Evolutionary conservation across 1,140 invertebrate genomes (phyloP).

Genomic region (Babylonia areolata): DNA sequence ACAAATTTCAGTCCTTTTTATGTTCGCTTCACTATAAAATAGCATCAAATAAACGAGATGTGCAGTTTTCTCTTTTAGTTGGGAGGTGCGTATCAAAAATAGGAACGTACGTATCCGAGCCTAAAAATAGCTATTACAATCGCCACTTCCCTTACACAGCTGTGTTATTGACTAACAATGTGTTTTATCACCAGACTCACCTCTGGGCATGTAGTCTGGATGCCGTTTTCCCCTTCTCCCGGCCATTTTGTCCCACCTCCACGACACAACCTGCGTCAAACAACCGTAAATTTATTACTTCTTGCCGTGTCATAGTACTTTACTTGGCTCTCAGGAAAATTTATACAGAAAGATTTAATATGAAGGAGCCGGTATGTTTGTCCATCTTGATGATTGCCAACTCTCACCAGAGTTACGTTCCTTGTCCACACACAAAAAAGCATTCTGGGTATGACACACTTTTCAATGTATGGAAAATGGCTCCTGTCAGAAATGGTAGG

Average conservation of each 20-base stretch:
- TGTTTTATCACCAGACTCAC: no score
- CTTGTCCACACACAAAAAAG: slow-evolving; percentile 34
- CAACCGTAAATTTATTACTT: not conserved
- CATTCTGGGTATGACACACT: slow-evolving; percentile 73
- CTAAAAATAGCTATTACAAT: no score
- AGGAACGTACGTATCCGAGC: no score
- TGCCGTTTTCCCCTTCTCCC: slow-evolving; percentile 39
- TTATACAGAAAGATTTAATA: not conserved
- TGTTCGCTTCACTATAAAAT: no score
- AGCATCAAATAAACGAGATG: no score
- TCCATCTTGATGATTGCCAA: not conserved
- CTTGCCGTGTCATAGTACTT: slow-evolving; percentile 13
- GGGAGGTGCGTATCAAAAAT: no score
- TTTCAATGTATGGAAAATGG: slow-evolving; percentile 65
- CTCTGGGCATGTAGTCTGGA: slow-evolving; percentile 29
- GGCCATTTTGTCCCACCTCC: slow-evolving; percentile 37
- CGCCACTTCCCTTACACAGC: no score
- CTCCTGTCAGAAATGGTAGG: slow-evolving; percentile 47
- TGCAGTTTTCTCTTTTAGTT: no score
- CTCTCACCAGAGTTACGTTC: slow-evolving; percentile 39
- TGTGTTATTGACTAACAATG: no score
- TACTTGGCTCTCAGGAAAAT: not conserved
- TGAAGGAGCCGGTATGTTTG: not conserved
- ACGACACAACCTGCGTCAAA: not conserved
- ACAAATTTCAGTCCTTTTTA: no score